Conservation (phyloP, 2,888 invertebrate species). For the Mythimna pallens region DNA sequence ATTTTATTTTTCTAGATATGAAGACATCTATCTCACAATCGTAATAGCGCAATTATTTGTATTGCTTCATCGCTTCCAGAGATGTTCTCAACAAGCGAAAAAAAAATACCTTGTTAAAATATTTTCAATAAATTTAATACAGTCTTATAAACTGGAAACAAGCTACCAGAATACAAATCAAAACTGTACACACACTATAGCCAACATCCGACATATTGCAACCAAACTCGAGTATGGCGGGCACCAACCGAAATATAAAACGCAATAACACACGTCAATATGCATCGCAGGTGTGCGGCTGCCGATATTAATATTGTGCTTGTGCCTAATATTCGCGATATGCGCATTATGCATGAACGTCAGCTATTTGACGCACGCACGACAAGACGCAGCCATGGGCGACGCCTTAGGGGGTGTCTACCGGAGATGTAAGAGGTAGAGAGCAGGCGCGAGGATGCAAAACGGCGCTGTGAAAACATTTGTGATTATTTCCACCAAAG, state of each 20-base stretch:
- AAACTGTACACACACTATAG: background rate
- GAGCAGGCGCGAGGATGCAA: background rate
- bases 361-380: conserved; percentile 66
- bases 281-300: conserved; percentile 65
- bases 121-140: too few relatives aligned
- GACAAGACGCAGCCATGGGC: conserved; percentile 53
- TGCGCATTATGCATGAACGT: conserved; percentile 78
- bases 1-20: too few relatives aligned
- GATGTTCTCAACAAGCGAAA: too few relatives aligned
- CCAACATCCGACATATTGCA: conserved; percentile 15
- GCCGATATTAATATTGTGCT: conserved; percentile 66
- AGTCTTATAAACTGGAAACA: background rate
- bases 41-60: too few relatives aligned
- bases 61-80: too few relatives aligned
- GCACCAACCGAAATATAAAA: conserved; percentile 43
- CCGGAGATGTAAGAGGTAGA: background rate
- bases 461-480: background rate
- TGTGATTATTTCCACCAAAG: background rate
- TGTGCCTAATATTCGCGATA: conserved; percentile 71
- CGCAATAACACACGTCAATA: conserved; percentile 63
- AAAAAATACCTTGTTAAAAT: too few relatives aligned
- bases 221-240: conserved; percentile 16
- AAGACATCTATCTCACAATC: too few relatives aligned
- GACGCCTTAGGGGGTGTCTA: conserved; percentile 24
- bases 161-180: background rate